phyloP scores from a whole-genome alignment of 2,888 invertebrate species.

The Ryuthela nishihirai region DNA sequence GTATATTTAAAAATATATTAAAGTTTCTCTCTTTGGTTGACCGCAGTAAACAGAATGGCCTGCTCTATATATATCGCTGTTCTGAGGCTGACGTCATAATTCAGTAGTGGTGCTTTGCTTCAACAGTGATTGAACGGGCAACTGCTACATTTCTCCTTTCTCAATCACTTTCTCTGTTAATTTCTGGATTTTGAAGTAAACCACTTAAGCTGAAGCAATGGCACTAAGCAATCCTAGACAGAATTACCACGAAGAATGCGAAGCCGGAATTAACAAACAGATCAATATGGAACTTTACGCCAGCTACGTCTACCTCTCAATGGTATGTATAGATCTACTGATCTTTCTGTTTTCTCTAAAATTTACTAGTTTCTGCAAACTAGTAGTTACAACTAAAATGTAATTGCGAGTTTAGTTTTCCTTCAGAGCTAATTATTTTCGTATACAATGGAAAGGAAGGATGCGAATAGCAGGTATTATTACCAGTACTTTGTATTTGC shows the following conservation, averaged over 20 bases:
- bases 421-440: too few species aligned
- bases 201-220: conserved; percentile 41
- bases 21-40: too few species aligned
- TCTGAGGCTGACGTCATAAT: conserved; percentile 18
- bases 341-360: too few species aligned
- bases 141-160: conserved; percentile 4
- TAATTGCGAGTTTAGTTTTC: too few species aligned
- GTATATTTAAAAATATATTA: too few species aligned
- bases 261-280: conserved; percentile 65
- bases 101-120: conserved; percentile 41
- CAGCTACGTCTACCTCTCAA: conserved; percentile 68
- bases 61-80: conserved; percentile 18
- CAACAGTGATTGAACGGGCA: conserved; percentile 46
- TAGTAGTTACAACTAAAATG: too few species aligned
- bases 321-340: conserved; percentile 57
- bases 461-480: too few species aligned
- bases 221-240: conserved; percentile 54
- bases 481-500: too few species aligned
- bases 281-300: conserved; percentile 68
- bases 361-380: too few species aligned
- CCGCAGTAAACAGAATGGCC: too few species aligned
- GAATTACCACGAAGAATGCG: conserved; percentile 63
- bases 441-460: too few species aligned
- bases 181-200: not conserved
- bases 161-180: conserved; percentile 1